These are phyloP conservation scores for Ascaphus truei DNA, from an alignment of 2,113 vertebrate species.

Conservation along the genomic window DNA sequence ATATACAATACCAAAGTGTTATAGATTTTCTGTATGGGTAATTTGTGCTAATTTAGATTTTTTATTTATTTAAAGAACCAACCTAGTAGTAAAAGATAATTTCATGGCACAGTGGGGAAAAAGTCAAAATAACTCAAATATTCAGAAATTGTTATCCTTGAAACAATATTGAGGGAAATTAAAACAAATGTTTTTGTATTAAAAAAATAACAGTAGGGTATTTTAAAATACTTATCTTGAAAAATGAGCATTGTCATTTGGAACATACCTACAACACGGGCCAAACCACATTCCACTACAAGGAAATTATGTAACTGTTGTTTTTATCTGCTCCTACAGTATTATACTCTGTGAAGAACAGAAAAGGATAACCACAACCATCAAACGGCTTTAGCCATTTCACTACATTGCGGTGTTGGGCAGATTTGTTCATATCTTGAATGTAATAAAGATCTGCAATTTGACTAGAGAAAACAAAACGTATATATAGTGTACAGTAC, in stretches of 20 bases:
- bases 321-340: not conserved
- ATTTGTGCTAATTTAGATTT: too few species aligned
- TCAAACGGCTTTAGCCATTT: conserved; percentile 5
- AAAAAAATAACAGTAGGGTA: not conserved
- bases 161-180: too few species aligned
- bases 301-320: not conserved
- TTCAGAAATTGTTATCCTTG: too few species aligned
- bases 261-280: conserved; percentile 2
- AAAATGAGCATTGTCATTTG: conserved; percentile 6
- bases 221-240: conserved; percentile 11
- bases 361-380: not conserved
- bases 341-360: not conserved
- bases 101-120: too few species aligned
- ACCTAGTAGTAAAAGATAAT: too few species aligned
- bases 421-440: not conserved
- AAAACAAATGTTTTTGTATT: too few species aligned
- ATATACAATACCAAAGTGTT: too few species aligned
- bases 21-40: too few species aligned
- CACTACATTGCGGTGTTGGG: not conserved
- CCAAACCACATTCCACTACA: conserved; percentile 9
- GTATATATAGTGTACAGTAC: too few species aligned
- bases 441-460: not conserved
- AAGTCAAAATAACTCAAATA: too few species aligned
- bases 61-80: too few species aligned
- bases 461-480: conserved; percentile 1